These are phyloP conservation scores for Grammomys surdaster DNA, from an alignment of 2,113 vertebrate species.

Conservation along the genomic window DNA sequence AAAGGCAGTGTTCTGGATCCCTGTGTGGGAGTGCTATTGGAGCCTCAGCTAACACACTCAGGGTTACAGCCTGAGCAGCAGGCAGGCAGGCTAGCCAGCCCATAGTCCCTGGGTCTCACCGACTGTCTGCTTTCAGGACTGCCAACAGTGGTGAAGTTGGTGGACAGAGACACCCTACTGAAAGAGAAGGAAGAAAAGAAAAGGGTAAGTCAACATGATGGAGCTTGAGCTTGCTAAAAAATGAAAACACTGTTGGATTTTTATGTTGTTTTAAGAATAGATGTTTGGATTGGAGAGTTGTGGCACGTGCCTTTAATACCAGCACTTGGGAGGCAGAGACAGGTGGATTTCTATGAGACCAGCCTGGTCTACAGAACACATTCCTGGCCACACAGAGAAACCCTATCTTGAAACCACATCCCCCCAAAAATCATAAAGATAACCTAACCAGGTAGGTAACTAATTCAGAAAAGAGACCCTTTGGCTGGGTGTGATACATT, in stretches of 20 bases:
- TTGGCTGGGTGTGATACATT: background rate
- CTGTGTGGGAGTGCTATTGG: too few species aligned
- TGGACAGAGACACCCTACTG: slow-evolving; percentile 93
- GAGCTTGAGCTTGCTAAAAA: too few species aligned
- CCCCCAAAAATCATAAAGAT: background rate
- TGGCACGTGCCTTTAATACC: background rate
- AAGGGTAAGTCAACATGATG: slow-evolving; percentile 81
- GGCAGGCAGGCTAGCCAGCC: fast-evolving
- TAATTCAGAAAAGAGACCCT: background rate
- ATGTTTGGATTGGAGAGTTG: too few species aligned
- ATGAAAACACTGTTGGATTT: fast-evolving
- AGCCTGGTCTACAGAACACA: background rate
- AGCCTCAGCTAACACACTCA: background rate
- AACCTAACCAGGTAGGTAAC: background rate
- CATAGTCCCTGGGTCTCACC: fast-evolving
- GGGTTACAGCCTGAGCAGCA: too few species aligned
- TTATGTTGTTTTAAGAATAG: background rate
- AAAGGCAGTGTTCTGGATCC: background rate
- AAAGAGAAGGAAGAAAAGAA: slow-evolving; percentile 96
- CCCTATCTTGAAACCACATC: background rate
- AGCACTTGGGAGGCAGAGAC: background rate
- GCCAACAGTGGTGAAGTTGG: slow-evolving; percentile 95
- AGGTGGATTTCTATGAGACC: background rate
- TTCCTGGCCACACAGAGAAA: background rate
- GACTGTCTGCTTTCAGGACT: slow-evolving; percentile 87